Percentiles rank a stretch among this genome's conserved stretches.
These are phyloP conservation scores for Ophion ventricosus DNA, from an alignment of 2,888 invertebrate genomes.

Conservation along the genomic window DNA sequence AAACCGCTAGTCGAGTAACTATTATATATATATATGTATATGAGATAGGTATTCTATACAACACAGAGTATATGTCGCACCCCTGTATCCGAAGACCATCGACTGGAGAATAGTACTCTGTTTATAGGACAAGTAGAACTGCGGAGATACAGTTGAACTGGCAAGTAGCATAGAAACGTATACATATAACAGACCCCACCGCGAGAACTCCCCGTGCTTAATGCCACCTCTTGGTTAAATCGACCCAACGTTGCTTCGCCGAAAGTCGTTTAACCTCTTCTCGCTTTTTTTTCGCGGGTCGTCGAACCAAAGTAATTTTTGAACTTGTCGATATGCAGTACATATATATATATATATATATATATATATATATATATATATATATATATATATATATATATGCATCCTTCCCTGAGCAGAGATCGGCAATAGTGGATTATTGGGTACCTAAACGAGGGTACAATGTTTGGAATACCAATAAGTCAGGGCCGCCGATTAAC, in stretches of 20 bases:
- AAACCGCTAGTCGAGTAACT: conserved; percentile 78
- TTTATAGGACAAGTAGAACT: conserved; percentile 81
- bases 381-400: too few relatives aligned
- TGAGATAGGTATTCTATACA: conserved; percentile 61
- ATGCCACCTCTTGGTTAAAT: conserved; percentile 56
- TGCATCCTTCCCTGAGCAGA: too few relatives aligned
- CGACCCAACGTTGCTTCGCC: conserved; percentile 21
- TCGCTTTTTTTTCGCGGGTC: conserved; percentile 52
- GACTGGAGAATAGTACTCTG: conserved; percentile 81
- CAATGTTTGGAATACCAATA: too few relatives aligned
- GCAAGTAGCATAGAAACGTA: conserved; percentile 76
- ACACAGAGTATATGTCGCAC: conserved; percentile 53
- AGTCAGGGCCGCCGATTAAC: too few relatives aligned
- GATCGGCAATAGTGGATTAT: too few relatives aligned
- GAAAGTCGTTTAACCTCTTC: conserved; percentile 49
- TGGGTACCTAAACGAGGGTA: too few relatives aligned
- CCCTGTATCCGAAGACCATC: conserved; percentile 82
- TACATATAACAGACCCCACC: conserved; percentile 46
- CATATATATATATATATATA: too few relatives aligned
- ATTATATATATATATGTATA: conserved; percentile 74
- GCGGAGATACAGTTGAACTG: conserved; percentile 80
- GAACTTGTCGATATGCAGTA: conserved; percentile 12
- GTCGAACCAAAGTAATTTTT: conserved; percentile 13
- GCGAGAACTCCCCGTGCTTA: conserved; percentile 41
- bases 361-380: too few relatives aligned